Conservation (phyloP, 1,140 invertebrate species). For the Cecropterus lyciades region DNA sequence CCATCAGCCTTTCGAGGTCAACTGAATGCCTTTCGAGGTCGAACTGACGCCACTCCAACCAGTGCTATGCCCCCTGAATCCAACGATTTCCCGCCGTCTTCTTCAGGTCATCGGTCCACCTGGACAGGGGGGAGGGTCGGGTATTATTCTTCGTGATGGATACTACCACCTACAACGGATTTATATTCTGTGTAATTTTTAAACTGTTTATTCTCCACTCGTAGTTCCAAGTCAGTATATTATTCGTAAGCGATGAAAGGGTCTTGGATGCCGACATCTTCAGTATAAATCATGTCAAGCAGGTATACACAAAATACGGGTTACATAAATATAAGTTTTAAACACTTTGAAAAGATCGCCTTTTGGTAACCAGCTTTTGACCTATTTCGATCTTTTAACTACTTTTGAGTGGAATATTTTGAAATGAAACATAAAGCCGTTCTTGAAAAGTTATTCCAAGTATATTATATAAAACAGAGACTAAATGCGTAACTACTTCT, state of each 20-base stretch:
- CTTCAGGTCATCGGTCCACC: too few relatives aligned
- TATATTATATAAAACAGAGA: too few relatives aligned
- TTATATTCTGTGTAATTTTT: background rate
- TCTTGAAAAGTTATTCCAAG: too few relatives aligned
- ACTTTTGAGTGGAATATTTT: background rate
- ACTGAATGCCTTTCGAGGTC: too few relatives aligned
- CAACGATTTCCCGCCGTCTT: too few relatives aligned
- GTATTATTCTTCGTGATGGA: too few relatives aligned
- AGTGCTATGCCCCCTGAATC: too few relatives aligned
- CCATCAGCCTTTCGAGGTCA: too few relatives aligned
- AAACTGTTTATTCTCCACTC: background rate
- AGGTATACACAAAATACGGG: background rate
- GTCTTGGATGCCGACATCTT: background rate
- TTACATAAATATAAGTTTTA: background rate
- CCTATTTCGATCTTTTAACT: background rate
- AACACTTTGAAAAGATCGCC: background rate
- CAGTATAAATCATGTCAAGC: constrained; percentile 1
- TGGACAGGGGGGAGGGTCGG: too few relatives aligned
- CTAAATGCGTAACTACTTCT: too few relatives aligned
- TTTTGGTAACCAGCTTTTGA: background rate
- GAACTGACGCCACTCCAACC: too few relatives aligned
- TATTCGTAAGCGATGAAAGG: background rate
- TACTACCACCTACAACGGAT: too few relatives aligned
- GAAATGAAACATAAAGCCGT: background rate
- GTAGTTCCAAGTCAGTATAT: background rate